phyloP scores from a whole-genome alignment of 2,888 invertebrate genomes.

The Hypselothyrea guttata region DNA sequence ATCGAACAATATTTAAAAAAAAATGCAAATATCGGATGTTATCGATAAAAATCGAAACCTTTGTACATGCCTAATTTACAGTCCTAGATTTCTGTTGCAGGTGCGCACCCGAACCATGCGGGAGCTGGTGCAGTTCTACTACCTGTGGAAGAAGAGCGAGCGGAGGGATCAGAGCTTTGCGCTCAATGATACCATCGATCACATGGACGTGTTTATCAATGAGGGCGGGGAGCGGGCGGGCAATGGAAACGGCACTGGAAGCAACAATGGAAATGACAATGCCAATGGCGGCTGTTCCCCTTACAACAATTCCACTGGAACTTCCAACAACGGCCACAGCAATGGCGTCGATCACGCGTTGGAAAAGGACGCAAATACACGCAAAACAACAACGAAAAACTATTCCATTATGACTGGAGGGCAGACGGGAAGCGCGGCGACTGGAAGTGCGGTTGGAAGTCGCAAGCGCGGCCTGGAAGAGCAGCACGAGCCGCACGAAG shows the following conservation, averaged over 20 bases:
- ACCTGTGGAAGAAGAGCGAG: conserved; percentile 99
- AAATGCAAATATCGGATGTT: too few relatives aligned
- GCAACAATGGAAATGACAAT: conserved; percentile 12
- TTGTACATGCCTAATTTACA: too few relatives aligned
- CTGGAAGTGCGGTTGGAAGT: conserved; percentile 5
- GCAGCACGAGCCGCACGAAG: conserved; percentile 28
- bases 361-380: conserved; percentile 40
- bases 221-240: conserved; percentile 65
- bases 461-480: conserved; percentile 52
- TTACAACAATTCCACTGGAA: too few relatives aligned
- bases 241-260: conserved; percentile 23
- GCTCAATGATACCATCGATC: conserved; percentile 80
- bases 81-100: conserved; percentile 71
- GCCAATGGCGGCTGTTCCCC: not conserved
- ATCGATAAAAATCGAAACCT: too few relatives aligned
- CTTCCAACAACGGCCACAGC: conserved; percentile 24
- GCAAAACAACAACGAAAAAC: conserved; percentile 58
- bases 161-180: conserved; percentile 88
- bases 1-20: too few relatives aligned
- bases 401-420: conserved; percentile 76
- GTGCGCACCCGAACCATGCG: conserved; percentile 96
- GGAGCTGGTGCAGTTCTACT: conserved; percentile 97
- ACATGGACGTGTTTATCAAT: conserved; percentile 81
- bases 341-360: conserved; percentile 32
- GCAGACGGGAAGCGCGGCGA: conserved; percentile 10